Conservation (phyloP, 1,140 invertebrate genomes). For the Aphidius gifuensis region DNA sequence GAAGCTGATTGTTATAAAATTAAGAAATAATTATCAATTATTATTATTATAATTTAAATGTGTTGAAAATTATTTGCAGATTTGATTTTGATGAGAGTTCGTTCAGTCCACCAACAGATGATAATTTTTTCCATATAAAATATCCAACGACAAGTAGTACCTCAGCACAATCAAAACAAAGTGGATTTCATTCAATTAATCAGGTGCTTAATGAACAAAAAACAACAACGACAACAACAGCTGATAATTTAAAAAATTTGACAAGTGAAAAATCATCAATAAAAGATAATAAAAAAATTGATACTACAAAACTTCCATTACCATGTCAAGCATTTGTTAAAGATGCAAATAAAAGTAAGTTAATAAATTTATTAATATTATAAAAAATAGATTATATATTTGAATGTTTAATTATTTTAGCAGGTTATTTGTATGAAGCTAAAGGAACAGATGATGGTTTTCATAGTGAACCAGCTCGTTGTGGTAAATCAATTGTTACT, state of each 20-base stretch:
- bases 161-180: conserved; percentile 22
- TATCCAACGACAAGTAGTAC: conserved; percentile 52
- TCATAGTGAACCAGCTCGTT: conserved; percentile 66
- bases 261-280: conserved; percentile 30
- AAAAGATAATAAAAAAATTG: conserved; percentile 48
- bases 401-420: not conserved
- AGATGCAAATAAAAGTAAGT: conserved; percentile 34
- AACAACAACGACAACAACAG: conserved; percentile 25
- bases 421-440: conserved; percentile 49
- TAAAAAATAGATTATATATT: not conserved
- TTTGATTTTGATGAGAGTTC: conserved; percentile 66
- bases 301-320: conserved; percentile 65
- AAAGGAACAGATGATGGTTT: conserved; percentile 67
- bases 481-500: conserved; percentile 68
- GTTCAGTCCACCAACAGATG: conserved; percentile 69
- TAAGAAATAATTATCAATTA: too few relatives aligned
- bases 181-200: conserved; percentile 40
- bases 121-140: conserved; percentile 67
- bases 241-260: conserved; percentile 21
- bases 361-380: not conserved
- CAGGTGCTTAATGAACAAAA: conserved; percentile 35
- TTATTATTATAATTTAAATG: too few relatives aligned
- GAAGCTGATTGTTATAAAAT: too few relatives aligned
- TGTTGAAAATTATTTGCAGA: conserved; percentile 47
- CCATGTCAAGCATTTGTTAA: conserved; percentile 64